Conservation (phyloP, 2,113 vertebrate genomes). For the Paralichthys olivaceus region DNA sequence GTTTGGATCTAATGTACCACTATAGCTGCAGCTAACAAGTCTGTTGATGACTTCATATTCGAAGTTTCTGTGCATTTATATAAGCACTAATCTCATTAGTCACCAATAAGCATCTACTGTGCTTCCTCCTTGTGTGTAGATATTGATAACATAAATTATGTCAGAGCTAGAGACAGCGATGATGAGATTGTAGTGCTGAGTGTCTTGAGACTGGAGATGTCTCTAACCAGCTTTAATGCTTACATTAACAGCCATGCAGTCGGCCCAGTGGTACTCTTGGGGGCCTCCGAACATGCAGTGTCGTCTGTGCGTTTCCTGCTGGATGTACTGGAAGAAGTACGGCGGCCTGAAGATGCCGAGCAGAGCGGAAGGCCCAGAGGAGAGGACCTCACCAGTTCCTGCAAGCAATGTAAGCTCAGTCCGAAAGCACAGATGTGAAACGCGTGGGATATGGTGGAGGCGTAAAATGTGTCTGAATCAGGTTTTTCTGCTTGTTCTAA, state of each 20-base stretch:
- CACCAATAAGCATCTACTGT: not conserved
- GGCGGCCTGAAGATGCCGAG: constrained; percentile 98
- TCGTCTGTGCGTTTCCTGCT: constrained; percentile 94
- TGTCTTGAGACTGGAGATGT: not conserved
- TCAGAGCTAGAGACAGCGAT: not conserved
- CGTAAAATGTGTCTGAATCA: not conserved
- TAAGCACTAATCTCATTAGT: not conserved
- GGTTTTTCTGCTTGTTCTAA: no score
- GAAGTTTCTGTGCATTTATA: not conserved
- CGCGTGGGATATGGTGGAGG: not conserved
- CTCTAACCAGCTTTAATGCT: constrained; percentile 22
- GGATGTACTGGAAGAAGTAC: constrained; percentile 99
- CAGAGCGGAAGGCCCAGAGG: constrained; percentile 88
- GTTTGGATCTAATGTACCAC: no score
- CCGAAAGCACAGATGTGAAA: no score
- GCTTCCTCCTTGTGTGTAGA: not conserved
- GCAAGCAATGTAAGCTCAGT: constrained; percentile 84
- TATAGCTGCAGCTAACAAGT: no score
- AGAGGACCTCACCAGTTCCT: constrained; percentile 90
- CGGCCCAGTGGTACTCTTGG: constrained; percentile 98
- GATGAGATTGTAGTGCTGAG: not conserved
- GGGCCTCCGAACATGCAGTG: constrained; percentile 99
- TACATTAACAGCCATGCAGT: constrained; percentile 88
- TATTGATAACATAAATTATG: constrained; percentile 27
- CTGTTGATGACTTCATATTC: no score